Base-by-base conservation (phyloP, 2,888 invertebrate genomes). In the Malachius bipustulatus region DNA sequence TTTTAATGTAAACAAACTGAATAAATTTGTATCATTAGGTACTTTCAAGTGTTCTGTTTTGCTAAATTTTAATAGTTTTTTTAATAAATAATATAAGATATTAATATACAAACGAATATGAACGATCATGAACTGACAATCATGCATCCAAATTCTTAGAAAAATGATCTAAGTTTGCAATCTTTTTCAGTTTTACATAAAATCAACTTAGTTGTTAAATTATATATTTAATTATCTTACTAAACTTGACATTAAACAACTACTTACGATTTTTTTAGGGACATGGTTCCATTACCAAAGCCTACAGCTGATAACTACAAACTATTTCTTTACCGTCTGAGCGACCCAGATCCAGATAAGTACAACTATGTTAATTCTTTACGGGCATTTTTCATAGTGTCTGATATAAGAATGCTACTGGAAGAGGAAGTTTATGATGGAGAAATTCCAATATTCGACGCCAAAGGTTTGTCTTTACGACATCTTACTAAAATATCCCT, bases 331-430 rank as follows among this genome's bases (percentile, higher is more conserved):
- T 79, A 77, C 54, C 69, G 77, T 3, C 56, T 81, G 15, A 67
- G 65, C 35, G 75, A 75, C 47, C 65, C 65, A 1, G 73, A 79
- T 49, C 59, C 75, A 16, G 77, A 78, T 30, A 54, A 75, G 52
- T 80, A 77, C 50, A 67, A 69, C 49, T 80, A 77, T 58, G 65
- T 71, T 26, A 76, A 77, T 45, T 69, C 72, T 2, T 65, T 77
- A 30, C 79, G 77, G 59, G 70, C 75, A 0, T 79, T 80, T 65
- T 78, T 80, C 58, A 77, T 80, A 72, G 60, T 81, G 30, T 77
- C 77, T 3, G 81, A 82, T 54, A 70, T 77, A 13, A 66, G 81
- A 40, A 66, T 81, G 44, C 54, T 62, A 10, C 59, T 58, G 2
- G 75, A 75, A 41, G 64, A 64, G 1, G 69, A 71, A 24, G 65